Conservation (phyloP, 2,113 vertebrate species). For the Nothobranchius furzeri region DNA sequence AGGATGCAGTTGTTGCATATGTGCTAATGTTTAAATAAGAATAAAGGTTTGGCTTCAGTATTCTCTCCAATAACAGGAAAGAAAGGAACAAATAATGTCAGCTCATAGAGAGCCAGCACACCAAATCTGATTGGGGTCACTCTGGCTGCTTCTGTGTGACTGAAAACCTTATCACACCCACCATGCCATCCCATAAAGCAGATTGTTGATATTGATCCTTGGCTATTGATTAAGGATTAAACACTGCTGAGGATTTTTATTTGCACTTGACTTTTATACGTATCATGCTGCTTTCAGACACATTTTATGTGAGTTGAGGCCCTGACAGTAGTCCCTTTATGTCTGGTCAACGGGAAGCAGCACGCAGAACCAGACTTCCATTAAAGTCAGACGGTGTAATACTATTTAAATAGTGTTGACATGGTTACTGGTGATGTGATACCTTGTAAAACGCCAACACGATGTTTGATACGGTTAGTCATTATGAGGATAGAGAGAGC, state of each 20-base stretch:
- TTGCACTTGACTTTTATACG: slow-evolving; percentile 51
- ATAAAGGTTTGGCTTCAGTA: slow-evolving; percentile 49
- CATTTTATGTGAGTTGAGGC: slow-evolving; percentile 26
- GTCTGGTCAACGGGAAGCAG: background rate
- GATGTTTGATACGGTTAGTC: slow-evolving; percentile 39
- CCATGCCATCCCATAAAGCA: slow-evolving; percentile 45
- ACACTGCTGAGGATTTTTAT: slow-evolving; percentile 44
- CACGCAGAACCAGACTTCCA: background rate
- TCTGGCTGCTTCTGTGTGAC: slow-evolving; percentile 26
- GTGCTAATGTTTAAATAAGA: slow-evolving; percentile 46
- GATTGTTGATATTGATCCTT: slow-evolving; percentile 56
- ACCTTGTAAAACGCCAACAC: slow-evolving; percentile 27
- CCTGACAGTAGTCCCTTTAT: slow-evolving; percentile 41
- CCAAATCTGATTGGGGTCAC: slow-evolving; percentile 42
- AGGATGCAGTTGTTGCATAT: slow-evolving; percentile 18
- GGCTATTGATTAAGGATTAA: slow-evolving; percentile 51
- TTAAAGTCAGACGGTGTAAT: slow-evolving; percentile 17
- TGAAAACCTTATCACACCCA: slow-evolving; percentile 55
- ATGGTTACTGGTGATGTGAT: slow-evolving; percentile 8
- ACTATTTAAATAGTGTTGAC: slow-evolving; percentile 31
- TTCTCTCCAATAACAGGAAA: slow-evolving; percentile 54
- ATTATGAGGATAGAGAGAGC: slow-evolving; percentile 16
- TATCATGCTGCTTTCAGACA: slow-evolving; percentile 10
- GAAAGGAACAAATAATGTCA: slow-evolving; percentile 37
- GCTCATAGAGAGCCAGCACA: slow-evolving; percentile 6